Conservation (phyloP, 2,113 vertebrate genomes). For the Hypomesus transpacificus region DNA sequence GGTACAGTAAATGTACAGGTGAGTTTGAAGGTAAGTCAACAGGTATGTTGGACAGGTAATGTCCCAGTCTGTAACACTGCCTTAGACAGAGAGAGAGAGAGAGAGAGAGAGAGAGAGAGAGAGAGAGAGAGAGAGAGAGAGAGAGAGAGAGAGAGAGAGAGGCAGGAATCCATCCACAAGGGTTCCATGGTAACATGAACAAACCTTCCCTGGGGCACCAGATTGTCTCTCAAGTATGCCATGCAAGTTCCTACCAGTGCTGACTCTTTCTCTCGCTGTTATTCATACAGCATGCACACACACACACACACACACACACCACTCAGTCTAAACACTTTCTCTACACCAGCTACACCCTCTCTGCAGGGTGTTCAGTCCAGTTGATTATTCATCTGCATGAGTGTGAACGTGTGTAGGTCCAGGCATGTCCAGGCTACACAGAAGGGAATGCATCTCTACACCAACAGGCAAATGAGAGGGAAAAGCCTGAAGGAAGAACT, state of each 20-base stretch:
- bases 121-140: too few species aligned
- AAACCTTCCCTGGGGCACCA: slow-evolving; percentile 47
- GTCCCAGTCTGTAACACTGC: not conserved
- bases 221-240: slow-evolving; percentile 46
- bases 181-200: slow-evolving; percentile 40
- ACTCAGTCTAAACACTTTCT: not conserved
- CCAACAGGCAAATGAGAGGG: slow-evolving; percentile 18
- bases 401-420: slow-evolving; percentile 23
- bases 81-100: not conserved
- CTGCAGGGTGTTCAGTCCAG: slow-evolving; percentile 25
- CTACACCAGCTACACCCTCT: slow-evolving; percentile 5
- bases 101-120: too few species aligned
- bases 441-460: slow-evolving; percentile 21
- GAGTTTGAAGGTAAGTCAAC: too few species aligned
- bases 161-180: slow-evolving; percentile 33
- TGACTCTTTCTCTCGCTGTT: not conserved
- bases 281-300: not conserved
- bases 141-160: not conserved
- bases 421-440: slow-evolving; percentile 54
- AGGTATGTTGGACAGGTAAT: too few species aligned
- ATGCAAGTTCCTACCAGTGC: slow-evolving; percentile 62
- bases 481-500: too few species aligned
- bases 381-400: slow-evolving; percentile 11
- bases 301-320: slow-evolving; percentile 2
- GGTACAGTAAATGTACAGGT: too few species aligned